Evolutionary conservation across 2,797 vertebrate genomes (phyloP).

Genomic region (Notoglanidium macrostoma): DNA sequence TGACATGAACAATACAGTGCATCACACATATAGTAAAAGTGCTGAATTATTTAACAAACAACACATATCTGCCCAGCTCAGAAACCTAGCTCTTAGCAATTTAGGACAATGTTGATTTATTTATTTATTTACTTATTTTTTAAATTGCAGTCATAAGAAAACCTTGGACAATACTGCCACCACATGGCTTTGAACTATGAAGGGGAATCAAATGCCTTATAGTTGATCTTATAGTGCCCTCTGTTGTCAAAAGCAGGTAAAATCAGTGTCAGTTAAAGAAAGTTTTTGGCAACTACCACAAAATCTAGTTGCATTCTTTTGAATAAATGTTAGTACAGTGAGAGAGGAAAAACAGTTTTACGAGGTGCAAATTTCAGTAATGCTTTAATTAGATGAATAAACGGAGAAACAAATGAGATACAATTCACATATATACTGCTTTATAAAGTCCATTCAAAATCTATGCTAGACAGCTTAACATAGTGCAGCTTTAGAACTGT

Average conservation of each 20-base stretch:
- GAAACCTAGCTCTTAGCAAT: neutral
- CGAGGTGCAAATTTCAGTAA: neutral
- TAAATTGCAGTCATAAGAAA: constrained; percentile 27
- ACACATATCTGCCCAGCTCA: neutral
- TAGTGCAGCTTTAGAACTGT: neutral
- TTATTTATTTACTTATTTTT: neutral
- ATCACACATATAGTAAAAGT: neutral
- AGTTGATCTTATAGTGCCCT: constrained; percentile 9
- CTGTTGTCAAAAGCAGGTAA: constrained; percentile 8
- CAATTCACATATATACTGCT: neutral
- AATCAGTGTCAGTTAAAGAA: neutral
- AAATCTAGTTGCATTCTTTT: neutral
- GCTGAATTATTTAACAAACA: neutral
- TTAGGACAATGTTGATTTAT: neutral
- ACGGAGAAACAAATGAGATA: neutral
- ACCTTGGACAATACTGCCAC: constrained; percentile 59
- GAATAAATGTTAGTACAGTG: neutral
- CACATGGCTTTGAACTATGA: constrained; percentile 27
- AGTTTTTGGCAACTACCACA: neutral
- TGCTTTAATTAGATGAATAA: neutral
- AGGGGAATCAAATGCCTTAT: neutral
- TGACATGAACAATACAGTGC: neutral
- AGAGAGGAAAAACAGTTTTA: neutral
- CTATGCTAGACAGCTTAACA: neutral
- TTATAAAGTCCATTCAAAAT: neutral